These are phyloP conservation scores for Trogon melanurus DNA, from an alignment of 2,113 vertebrate genomes.

Conservation along the genomic window DNA sequence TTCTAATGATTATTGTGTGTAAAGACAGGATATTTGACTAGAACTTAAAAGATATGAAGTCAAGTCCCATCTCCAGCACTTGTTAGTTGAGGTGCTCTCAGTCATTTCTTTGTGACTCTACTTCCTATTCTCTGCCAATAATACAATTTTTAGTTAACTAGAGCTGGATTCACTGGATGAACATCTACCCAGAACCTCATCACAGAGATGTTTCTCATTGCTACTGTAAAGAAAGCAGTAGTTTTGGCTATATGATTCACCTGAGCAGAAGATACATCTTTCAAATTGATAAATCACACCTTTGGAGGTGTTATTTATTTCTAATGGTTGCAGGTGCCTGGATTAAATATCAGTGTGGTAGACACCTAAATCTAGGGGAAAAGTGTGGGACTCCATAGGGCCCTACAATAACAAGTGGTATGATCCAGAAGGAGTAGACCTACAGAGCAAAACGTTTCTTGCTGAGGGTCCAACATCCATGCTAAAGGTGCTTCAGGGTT, in stretches of 20 bases:
- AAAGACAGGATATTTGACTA: neutral
- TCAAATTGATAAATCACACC: neutral
- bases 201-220: neutral
- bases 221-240: neutral
- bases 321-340: neutral
- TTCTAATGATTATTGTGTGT: neutral
- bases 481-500: neutral
- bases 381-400: neutral
- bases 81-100: neutral
- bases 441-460: neutral
- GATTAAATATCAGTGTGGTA: neutral
- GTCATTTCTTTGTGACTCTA: neutral
- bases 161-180: rapidly evolving
- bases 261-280: neutral
- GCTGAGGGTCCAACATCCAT: neutral
- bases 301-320: neutral
- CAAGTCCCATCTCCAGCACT: neutral
- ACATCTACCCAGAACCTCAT: neutral
- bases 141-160: neutral
- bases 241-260: neutral
- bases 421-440: neutral
- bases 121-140: neutral
- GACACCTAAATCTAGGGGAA: neutral
- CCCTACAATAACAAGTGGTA: neutral
- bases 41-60: neutral